Percentiles rank a stretch among this genome's conserved stretches.
phyloP scores from a whole-genome alignment of 2,113 vertebrate species.

The Sinosuthora webbiana region DNA sequence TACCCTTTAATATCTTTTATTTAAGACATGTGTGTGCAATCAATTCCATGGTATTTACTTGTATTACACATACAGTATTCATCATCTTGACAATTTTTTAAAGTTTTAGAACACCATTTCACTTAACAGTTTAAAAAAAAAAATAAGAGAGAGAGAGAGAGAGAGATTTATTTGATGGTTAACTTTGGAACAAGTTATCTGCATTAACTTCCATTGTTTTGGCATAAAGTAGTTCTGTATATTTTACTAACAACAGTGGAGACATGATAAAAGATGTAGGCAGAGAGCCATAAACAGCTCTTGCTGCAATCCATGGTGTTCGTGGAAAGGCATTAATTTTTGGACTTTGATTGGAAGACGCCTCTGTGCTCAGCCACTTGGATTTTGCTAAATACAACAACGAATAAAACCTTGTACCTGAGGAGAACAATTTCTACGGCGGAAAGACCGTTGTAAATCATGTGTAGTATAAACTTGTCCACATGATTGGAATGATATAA shows the following conservation, averaged over 20 bases:
- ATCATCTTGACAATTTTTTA: constrained; percentile 67
- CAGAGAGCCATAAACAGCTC: constrained; percentile 48
- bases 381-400: constrained; percentile 7
- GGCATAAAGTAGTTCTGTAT: constrained; percentile 70
- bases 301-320: neutral
- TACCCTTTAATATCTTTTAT: constrained; percentile 57
- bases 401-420: constrained; percentile 40
- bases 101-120: constrained; percentile 63
- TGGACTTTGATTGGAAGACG: neutral
- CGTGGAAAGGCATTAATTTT: constrained; percentile 39
- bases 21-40: constrained; percentile 58
- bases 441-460: constrained; percentile 35
- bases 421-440: constrained; percentile 2
- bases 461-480: constrained; percentile 47
- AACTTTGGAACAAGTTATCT: constrained; percentile 65
- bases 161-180: constrained; percentile 65
- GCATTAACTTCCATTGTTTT: constrained; percentile 72
- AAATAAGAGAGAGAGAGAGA: too few relatives aligned
- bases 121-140: constrained; percentile 28
- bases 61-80: constrained; percentile 56
- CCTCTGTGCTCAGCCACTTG: constrained; percentile 5
- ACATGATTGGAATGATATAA: constrained; percentile 55
- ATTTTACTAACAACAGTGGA: constrained; percentile 63
- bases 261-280: constrained; percentile 62
- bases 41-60: constrained; percentile 62